Conservation (phyloP, 2,797 vertebrate genomes). For the Emys orbicularis region DNA sequence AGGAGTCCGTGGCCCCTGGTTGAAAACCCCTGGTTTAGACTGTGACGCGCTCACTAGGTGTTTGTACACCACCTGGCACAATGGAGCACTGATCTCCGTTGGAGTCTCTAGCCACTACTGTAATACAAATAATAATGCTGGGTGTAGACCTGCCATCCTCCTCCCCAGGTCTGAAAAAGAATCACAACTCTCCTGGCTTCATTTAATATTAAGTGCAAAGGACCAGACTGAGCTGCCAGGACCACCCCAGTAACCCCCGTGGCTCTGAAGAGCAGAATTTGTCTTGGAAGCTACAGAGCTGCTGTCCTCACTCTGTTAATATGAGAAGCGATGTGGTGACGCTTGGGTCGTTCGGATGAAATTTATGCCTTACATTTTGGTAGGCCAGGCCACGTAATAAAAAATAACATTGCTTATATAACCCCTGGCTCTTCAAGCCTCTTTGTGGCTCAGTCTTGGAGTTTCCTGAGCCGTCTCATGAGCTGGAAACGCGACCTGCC, state of each 20-base stretch:
- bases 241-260: constrained; percentile 4
- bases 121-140: neutral
- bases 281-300: constrained; percentile 30
- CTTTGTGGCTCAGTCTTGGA: neutral
- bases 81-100: neutral
- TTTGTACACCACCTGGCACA: neutral
- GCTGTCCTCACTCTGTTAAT: constrained; percentile 37
- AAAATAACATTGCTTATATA: constrained; percentile 58
- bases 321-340: constrained; percentile 10
- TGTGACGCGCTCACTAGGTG: neutral
- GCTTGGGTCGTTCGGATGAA: neutral
- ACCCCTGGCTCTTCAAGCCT: constrained; percentile 43
- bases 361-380: constrained; percentile 35
- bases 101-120: neutral
- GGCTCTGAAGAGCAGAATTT: constrained; percentile 46
- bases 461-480: neutral
- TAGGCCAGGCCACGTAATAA: constrained; percentile 23
- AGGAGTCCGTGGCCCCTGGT: too few species aligned
- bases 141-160: constrained; percentile 38
- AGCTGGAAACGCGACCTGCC: constrained; percentile 52
- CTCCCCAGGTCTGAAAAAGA: neutral
- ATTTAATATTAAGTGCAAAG: neutral
- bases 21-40: neutral
- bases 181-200: constrained; percentile 30
- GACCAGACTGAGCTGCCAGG: neutral